Base-by-base conservation (phyloP, 2,888 invertebrate genomes). In the Cyaniris semiargus region DNA sequence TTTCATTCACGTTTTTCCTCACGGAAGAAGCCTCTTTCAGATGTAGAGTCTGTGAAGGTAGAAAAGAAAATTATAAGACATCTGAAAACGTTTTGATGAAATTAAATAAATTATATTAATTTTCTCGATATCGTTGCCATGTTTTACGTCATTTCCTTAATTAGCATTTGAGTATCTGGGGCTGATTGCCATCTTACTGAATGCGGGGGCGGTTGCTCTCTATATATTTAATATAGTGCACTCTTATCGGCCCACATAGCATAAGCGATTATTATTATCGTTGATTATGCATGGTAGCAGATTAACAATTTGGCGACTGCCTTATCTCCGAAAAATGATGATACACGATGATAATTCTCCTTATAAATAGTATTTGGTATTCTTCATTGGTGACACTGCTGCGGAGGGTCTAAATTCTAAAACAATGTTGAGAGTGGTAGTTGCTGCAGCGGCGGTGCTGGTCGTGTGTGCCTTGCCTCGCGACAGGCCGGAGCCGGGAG, bases 401-500 rank as follows among this genome's bases (percentile, higher is more conserved):
- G 27, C 27, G 23, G 21, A 21, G 27, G 27, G 2, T 18, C 27
- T 53, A 48, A 27, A 31, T 0, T 18, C 27, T 53, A 48, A 27
- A 31, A 72, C 27, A 70, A 82, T 83, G 83, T 78, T 81, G 34
- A 80, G 80, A 44, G 56, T 81, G 8, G 15, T 80, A n/a, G 7
- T 81, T 44, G 79, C 78, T 27, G 79, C 83, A 78, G 85, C 82
- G 18, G 76, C 86, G 7, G 78, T 83, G 74, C 82, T 83, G 79
- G 85, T 82, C 3, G 83, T 82, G 27, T 82, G 83, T 76, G 85
- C 88, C 6, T 71, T 85, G 58, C 81, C 80, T 10, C 56, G 75
- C 10, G 81, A 85, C 15, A 78, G 89, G 75, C 89, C 90, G 1
- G 89, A 91, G 77, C 94, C 93, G 0, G 86, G 88, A 3, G 83